These are phyloP conservation scores for Zophobas morio DNA, from an alignment of 1,140 invertebrate genomes.

Conservation along the genomic window DNA sequence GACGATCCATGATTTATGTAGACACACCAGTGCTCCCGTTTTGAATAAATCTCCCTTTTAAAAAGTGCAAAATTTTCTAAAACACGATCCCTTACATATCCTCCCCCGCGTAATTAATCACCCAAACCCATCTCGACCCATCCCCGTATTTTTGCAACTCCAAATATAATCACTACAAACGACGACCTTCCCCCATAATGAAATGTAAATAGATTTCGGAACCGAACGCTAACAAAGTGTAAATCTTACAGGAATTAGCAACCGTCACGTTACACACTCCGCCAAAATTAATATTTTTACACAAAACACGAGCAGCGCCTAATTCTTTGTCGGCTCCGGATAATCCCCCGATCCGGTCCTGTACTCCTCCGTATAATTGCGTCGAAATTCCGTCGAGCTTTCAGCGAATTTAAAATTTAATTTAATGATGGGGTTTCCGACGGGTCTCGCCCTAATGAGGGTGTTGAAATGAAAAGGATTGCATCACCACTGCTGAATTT, in stretches of 20 bases:
- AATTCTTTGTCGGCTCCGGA: constrained; percentile 5
- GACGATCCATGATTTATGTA: no score
- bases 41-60: no score
- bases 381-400: constrained; percentile 23
- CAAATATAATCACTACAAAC: constrained; percentile 7
- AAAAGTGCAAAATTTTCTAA: no score
- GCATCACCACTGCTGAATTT: constrained; percentile 30
- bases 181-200: constrained; percentile 20
- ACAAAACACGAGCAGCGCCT: constrained; percentile 18
- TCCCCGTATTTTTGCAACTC: constrained; percentile 11
- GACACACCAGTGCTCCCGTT: no score
- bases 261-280: constrained; percentile 24
- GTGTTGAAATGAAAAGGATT: constrained; percentile 42
- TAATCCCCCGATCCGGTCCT: constrained; percentile 26
- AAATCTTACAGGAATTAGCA: constrained; percentile 35
- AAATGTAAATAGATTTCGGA: constrained; percentile 39
- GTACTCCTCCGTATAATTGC: constrained; percentile 27
- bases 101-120: not conserved
- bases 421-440: constrained; percentile 35
- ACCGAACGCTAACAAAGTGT: constrained; percentile 39
- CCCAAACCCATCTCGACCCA: not conserved
- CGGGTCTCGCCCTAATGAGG: constrained; percentile 35
- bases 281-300: constrained; percentile 31
- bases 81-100: no score
- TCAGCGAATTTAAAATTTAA: constrained; percentile 37